Evolutionary conservation across 2,888 invertebrate genomes (phyloP).

Genomic region (Lasioglossum villosulum): DNA sequence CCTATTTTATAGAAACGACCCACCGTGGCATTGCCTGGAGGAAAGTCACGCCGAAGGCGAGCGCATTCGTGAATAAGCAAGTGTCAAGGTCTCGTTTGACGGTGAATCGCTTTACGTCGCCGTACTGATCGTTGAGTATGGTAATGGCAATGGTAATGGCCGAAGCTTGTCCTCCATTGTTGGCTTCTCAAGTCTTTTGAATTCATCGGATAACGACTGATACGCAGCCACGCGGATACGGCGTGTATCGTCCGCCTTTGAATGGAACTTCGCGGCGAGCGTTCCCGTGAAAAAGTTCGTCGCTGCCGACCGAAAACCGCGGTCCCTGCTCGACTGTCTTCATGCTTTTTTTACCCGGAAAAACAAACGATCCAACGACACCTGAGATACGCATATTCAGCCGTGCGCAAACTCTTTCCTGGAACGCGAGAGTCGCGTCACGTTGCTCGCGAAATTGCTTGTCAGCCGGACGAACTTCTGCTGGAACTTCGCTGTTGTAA

Average conservation of each 20-base stretch:
- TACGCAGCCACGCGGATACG: slow-evolving; percentile 48
- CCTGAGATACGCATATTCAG: slow-evolving; percentile 17
- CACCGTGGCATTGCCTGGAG: background rate
- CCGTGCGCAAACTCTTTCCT: slow-evolving; percentile 13
- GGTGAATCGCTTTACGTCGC: slow-evolving; percentile 53
- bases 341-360: slow-evolving; percentile 11
- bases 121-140: slow-evolving; percentile 61
- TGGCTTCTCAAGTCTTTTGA: slow-evolving; percentile 58
- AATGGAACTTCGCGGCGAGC: background rate
- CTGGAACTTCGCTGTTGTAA: slow-evolving; percentile 12
- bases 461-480: slow-evolving; percentile 1
- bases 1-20: background rate
- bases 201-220: slow-evolving; percentile 58
- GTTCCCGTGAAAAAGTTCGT: background rate
- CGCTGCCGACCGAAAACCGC: background rate
- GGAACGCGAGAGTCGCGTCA: slow-evolving; percentile 14
- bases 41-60: slow-evolving; percentile 3
- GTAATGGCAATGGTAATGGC: slow-evolving; percentile 68
- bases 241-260: slow-evolving; percentile 25
- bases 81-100: slow-evolving; percentile 66
- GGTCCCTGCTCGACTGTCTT: background rate
- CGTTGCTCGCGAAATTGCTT: slow-evolving; percentile 19
- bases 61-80: slow-evolving; percentile 53
- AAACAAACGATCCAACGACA: slow-evolving; percentile 31
- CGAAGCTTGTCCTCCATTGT: slow-evolving; percentile 63